Evolutionary conservation across 1,140 invertebrate species (phyloP), one percentile per base, ranked within the genome.

Genomic region (Holcopasites calliopsidis): DNA sequence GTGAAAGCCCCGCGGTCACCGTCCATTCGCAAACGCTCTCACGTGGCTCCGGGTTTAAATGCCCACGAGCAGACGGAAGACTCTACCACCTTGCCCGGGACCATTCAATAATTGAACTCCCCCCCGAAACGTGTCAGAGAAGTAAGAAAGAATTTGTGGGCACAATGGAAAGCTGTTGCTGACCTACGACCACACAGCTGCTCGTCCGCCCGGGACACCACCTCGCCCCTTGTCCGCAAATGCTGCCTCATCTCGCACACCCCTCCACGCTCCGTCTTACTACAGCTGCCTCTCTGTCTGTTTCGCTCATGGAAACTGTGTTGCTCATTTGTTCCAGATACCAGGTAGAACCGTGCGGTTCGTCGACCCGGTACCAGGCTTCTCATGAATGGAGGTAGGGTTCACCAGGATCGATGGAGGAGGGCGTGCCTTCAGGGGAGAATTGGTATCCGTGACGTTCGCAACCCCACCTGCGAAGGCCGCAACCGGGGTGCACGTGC

Each of bases 371-470:
- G 80, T 74, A 84, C 82, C 77, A 65, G 79, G 82, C 58, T 68
- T 83, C 80, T 85, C 85, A 89, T 90, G 89, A 90, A 90, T 90
- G 87, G 85, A 88, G 74, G 85, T n/a, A 85, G 82, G 85, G 77
- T 80, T 80, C 68, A 40, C 76, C 80, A 85, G 83, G 79, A 90
- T 90, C 89, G 88, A 90, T 88, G 84, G 77, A n/a, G 79, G 85
- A 88, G 85, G 89, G 89, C 85, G 86, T 88, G 86, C 79, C 86
- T 76, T 70, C 80, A 85, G 73, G 82, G 68, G 68, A 83, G 77
- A 64, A 78, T 82, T 81, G 68, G 79, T 78, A 74, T 62, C 58
- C 81, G 81, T 83, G 81, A 82, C 81, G 81, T 82, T 82, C 68
- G 13, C 80, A 78, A 83, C 81, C 80, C 80, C 71, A 79, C 81